These are phyloP conservation scores for Pelodiscus sinensis DNA, from an alignment of 2,113 vertebrate species.

Conservation along the genomic window DNA sequence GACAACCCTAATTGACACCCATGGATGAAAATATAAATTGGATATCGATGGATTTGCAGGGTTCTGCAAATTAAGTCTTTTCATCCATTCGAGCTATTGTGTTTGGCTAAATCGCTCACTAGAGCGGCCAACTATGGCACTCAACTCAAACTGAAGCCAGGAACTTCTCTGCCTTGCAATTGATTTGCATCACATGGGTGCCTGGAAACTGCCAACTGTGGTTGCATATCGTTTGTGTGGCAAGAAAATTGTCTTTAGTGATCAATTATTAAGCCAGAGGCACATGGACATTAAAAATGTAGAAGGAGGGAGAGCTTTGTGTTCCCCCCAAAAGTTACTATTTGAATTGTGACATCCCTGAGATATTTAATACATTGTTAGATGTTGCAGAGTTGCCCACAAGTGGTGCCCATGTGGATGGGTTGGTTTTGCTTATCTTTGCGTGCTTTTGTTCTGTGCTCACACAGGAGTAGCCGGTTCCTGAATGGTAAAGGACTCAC, in stretches of 20 bases:
- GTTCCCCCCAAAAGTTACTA: not conserved
- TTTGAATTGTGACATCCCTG: not conserved
- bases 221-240: not conserved
- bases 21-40: too few relatives aligned
- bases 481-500: accelerated
- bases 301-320: not conserved
- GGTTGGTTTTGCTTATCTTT: not conserved
- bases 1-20: too few relatives aligned
- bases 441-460: not conserved
- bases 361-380: not conserved
- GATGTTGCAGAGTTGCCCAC: not conserved
- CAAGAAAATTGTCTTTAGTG: not conserved
- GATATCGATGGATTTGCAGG: too few relatives aligned
- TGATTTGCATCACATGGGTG: accelerated
- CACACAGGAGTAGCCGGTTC: not conserved
- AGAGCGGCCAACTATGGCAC: not conserved
- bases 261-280: not conserved
- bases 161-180: not conserved
- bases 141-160: not conserved
- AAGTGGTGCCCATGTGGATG: accelerated
- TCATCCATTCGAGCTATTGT: not conserved
- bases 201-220: not conserved
- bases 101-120: not conserved
- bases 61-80: not conserved
- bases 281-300: not conserved